Evolutionary conservation across 1,140 invertebrate genomes (phyloP).

Genomic region (Trachymyrmex septentrionalis): DNA sequence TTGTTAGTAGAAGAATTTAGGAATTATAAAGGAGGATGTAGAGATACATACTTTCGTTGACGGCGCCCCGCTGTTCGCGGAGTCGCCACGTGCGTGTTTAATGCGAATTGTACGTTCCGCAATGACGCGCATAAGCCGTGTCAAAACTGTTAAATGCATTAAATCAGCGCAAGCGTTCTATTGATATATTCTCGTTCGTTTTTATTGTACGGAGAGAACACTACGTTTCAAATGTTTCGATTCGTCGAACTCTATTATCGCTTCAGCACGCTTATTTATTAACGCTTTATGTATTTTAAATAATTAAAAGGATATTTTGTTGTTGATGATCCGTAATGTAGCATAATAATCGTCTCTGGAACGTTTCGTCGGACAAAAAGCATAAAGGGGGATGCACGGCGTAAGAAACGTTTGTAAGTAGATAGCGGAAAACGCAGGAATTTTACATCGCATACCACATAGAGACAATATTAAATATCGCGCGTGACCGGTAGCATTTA

Average conservation of each 20-base stretch:
- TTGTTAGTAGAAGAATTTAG: constrained; percentile 70
- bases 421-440: constrained; percentile 50
- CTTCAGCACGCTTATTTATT: constrained; percentile 56
- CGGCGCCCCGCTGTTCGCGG: not conserved
- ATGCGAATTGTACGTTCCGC: constrained; percentile 15
- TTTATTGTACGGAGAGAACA: constrained; percentile 8
- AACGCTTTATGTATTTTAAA: constrained; percentile 46
- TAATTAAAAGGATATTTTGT: constrained; percentile 7
- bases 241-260: not conserved
- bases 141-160: constrained; percentile 39
- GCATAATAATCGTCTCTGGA: constrained; percentile 29
- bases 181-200: constrained; percentile 23
- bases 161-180: constrained; percentile 12
- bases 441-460: constrained; percentile 72
- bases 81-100: not conserved
- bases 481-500: constrained; percentile 73
- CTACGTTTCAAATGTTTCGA: not conserved
- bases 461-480: constrained; percentile 74
- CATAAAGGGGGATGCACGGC: constrained; percentile 29
- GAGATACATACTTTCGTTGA: constrained; percentile 53
- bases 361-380: constrained; percentile 40
- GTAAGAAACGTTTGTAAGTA: constrained; percentile 63
- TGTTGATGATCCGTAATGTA: constrained; percentile 47
- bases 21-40: constrained; percentile 28
- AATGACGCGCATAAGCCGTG: constrained; percentile 3